Percentiles rank a stretch among this genome's conserved stretches.
Evolutionary conservation across 2,113 vertebrate genomes (phyloP).

Genomic region (Megaceryle maxima): DNA sequence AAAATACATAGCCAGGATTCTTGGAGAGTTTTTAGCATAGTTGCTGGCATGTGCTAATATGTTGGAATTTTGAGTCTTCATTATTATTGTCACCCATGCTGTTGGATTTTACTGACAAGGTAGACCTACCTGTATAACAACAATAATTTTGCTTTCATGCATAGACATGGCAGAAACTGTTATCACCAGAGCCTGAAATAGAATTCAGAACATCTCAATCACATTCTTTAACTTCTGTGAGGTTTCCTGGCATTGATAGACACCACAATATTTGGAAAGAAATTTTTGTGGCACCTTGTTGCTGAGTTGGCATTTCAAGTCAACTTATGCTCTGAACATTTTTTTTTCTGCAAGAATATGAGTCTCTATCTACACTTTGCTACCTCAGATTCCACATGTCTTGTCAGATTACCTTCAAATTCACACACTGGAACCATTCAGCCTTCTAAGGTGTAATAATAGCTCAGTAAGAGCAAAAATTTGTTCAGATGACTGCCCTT

Average conservation of each 20-base stretch:
- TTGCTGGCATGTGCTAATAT: not conserved
- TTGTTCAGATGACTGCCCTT: conserved; percentile 32
- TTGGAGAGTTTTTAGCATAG: not conserved
- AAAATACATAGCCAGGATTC: not conserved
- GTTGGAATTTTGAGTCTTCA: not conserved
- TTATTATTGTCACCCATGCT: not conserved
- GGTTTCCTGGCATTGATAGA: conserved; percentile 12
- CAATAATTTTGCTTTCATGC: not conserved
- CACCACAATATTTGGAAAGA: conserved; percentile 38
- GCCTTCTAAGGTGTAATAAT: conserved; percentile 51
- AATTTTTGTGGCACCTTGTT: conserved; percentile 46
- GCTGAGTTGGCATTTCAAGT: not conserved
- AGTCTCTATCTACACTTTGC: not conserved
- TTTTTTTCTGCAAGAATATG: not conserved
- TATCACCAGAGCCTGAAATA: not conserved
- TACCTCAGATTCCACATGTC: conserved; percentile 46
- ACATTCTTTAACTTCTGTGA: conserved; percentile 17
- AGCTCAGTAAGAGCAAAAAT: conserved; percentile 42
- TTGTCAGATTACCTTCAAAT: conserved; percentile 58
- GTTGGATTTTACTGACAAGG: not conserved
- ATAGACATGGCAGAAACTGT: not conserved
- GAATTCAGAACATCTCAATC: not conserved
- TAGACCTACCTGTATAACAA: not conserved
- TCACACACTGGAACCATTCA: not conserved
- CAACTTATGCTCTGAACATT: not conserved